A percentile compares a stretch with the other conserved stretches of the same genome.
Conservation (phyloP, 2,888 invertebrate species). For the Drosophila prostipennis region DNA sequence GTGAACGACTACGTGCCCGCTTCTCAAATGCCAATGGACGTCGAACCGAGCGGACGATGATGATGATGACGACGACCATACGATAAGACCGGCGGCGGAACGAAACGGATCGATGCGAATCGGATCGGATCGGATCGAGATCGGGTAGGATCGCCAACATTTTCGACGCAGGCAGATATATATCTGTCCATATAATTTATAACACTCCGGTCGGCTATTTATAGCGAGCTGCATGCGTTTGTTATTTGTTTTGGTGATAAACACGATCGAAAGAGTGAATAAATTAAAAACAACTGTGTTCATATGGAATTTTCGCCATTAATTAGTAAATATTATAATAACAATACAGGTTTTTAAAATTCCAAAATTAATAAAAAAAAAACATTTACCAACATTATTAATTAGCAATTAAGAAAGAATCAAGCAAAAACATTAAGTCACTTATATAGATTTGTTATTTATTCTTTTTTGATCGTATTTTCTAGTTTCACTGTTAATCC, state of each 20-base stretch:
- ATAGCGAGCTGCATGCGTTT: conserved; percentile 38
- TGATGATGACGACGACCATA: conserved; percentile 34
- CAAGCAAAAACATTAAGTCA: too few species aligned
- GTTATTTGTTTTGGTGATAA: conserved; percentile 32
- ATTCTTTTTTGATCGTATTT: not conserved
- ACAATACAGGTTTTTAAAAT: not conserved
- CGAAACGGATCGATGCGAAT: conserved; percentile 30
- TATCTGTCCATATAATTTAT: conserved; percentile 38
- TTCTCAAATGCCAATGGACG: conserved; percentile 69
- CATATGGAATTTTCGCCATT: conserved; percentile 19
- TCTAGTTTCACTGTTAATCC: not conserved
- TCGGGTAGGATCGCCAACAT: conserved; percentile 10
- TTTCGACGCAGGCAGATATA: conserved; percentile 11
- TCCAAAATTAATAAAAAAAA: too few species aligned
- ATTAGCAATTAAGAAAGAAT: too few species aligned
- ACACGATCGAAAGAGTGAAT: conserved; percentile 14
- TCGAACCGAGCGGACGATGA: conserved; percentile 26
- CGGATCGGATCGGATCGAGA: conserved; percentile 16
- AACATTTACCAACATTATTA: not conserved
- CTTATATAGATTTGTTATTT: not conserved
- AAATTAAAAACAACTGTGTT: conserved; percentile 27
- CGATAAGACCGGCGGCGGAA: conserved; percentile 30
- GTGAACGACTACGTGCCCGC: conserved; percentile 68
- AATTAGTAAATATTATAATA: conserved; percentile 9
- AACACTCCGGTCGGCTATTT: conserved; percentile 36